These are phyloP conservation scores for Acanthococcus lagerstroemiae DNA, from an alignment of 2,888 invertebrate genomes.

Conservation along the genomic window DNA sequence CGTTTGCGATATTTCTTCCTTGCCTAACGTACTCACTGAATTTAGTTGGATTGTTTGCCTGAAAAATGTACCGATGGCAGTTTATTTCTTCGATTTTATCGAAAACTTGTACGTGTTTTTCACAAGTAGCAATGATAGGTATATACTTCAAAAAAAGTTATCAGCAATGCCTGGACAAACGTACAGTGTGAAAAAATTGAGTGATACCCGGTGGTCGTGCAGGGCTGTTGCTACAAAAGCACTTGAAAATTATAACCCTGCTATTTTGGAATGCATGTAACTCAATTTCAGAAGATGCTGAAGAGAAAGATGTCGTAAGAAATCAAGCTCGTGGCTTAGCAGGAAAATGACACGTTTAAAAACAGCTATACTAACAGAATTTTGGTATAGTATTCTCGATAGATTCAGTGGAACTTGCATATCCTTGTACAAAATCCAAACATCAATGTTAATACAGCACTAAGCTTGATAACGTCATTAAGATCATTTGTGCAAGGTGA, in stretches of 20 bases:
- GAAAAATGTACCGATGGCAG: no score
- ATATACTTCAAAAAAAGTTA: no score
- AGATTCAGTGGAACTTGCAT: not conserved
- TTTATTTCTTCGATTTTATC: no score
- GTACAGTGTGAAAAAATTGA: no score
- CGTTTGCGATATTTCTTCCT: conserved; percentile 36
- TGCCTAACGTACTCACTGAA: conserved; percentile 39
- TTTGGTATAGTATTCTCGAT: not conserved
- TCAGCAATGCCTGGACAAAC: no score
- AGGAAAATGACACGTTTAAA: not conserved
- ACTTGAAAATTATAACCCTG: not conserved
- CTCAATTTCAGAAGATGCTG: not conserved
- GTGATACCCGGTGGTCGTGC: no score
- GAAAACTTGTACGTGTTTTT: no score
- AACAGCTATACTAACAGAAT: not conserved
- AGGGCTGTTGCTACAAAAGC: not conserved
- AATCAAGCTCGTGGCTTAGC: not conserved
- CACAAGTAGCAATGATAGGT: no score
- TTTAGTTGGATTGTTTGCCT: not conserved
- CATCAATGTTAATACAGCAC: not conserved
- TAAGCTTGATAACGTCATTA: not conserved
- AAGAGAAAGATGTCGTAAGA: not conserved
- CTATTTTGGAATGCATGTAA: not conserved
- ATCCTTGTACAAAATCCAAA: not conserved
- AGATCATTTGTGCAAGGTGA: not conserved